These are phyloP conservation scores for Cheirogaleus medius DNA, from an alignment of 2,113 vertebrate genomes.

Conservation along the genomic window DNA sequence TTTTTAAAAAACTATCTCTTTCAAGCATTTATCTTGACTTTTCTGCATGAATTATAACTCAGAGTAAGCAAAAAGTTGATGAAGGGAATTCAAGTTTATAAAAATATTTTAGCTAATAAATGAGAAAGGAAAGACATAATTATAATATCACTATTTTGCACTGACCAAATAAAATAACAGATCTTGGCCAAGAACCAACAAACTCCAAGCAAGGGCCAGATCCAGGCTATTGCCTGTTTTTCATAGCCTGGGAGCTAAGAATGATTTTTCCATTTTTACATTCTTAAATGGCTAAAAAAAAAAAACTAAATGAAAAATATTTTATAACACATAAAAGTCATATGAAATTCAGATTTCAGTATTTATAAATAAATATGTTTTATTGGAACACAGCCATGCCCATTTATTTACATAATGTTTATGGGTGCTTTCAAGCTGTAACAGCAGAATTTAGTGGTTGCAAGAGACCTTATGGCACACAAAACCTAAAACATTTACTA, in stretches of 20 bases:
- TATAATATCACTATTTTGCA: neutral
- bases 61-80: neutral
- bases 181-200: neutral
- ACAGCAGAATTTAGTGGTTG: neutral
- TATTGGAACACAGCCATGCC: neutral
- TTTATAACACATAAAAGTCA: neutral
- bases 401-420: neutral
- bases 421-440: neutral
- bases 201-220: neutral
- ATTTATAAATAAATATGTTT: neutral
- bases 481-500: constrained; percentile 25
- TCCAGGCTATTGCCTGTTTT: neutral
- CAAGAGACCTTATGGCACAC: neutral
- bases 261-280: neutral
- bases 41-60: neutral
- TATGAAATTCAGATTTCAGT: constrained; percentile 2
- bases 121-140: constrained; percentile 11
- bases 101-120: constrained; percentile 22
- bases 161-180: neutral
- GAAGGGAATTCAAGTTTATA: neutral
- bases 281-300: neutral
- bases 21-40: constrained; percentile 21
- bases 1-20: neutral
- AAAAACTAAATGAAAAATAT: neutral
- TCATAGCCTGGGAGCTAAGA: neutral